Evolutionary conservation across 2,888 invertebrate species (phyloP).

Genomic region (Leptura quadrifasciata): DNA sequence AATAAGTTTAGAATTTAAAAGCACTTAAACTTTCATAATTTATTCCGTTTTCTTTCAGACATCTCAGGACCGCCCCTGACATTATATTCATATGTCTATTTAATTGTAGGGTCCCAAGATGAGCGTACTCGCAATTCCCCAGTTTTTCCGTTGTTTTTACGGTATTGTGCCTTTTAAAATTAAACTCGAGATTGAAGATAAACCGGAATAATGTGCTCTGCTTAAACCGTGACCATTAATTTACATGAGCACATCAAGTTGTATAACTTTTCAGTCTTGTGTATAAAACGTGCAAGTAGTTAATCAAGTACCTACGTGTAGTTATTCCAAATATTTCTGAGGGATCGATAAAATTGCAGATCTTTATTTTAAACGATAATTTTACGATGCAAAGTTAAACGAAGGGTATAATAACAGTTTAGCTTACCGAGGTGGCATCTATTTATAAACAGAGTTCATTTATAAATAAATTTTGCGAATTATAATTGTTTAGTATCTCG

Average conservation of each 20-base stretch:
- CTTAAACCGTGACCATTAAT: constrained; percentile 37
- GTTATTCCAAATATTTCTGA: constrained; percentile 9
- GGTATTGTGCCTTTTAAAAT: constrained; percentile 34
- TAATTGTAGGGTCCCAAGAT: constrained; percentile 1
- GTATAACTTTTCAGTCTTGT: constrained; percentile 9
- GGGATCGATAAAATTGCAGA: neutral
- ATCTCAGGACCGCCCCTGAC: neutral
- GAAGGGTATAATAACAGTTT: neutral
- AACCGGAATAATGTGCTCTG: constrained; percentile 28
- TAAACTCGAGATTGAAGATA: constrained; percentile 30
- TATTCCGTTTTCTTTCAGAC: neutral
- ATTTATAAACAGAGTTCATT: no score
- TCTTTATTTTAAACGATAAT: neutral
- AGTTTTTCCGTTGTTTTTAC: constrained; percentile 27
- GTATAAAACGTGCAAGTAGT: neutral
- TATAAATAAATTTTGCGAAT: no score
- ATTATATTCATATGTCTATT: neutral
- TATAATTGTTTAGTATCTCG: no score
- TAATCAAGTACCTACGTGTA: neutral
- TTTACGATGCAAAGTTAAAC: neutral
- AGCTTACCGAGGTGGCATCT: neutral
- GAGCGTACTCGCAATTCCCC: constrained; percentile 27
- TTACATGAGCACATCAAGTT: constrained; percentile 37
- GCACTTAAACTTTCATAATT: neutral
- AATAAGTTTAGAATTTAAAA: neutral